phyloP scores from a whole-genome alignment of 2,797 vertebrate species.

The Neostethus bicornis region DNA sequence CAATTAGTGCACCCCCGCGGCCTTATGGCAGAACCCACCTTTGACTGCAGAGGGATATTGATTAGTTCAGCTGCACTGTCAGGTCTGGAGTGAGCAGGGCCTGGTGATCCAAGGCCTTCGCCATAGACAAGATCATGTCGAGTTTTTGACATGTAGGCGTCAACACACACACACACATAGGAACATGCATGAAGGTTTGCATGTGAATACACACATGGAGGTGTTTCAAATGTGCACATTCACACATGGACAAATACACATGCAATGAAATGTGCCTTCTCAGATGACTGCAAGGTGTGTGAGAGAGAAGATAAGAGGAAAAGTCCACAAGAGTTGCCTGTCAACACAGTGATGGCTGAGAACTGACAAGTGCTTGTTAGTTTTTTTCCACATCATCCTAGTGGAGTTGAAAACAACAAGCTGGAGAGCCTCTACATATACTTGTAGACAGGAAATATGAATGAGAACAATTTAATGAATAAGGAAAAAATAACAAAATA shows the following conservation, averaged over 20 bases:
- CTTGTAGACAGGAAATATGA: constrained; percentile 35
- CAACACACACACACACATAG: constrained; percentile 63
- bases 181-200: constrained; percentile 58
- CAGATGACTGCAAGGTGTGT: constrained; percentile 77
- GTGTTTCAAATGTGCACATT: constrained; percentile 68
- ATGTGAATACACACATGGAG: constrained; percentile 23
- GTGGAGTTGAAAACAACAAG: constrained; percentile 71
- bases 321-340: constrained; percentile 88
- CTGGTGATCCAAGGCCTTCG: constrained; percentile 90
- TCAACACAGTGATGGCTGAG: constrained; percentile 84
- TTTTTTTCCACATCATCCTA: constrained; percentile 83
- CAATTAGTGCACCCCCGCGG: constrained; percentile 92
- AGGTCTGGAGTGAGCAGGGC: constrained; percentile 91
- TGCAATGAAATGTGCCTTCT: constrained; percentile 81
- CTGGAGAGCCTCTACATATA: constrained; percentile 39
- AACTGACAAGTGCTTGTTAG: constrained; percentile 94
- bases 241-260: constrained; percentile 81
- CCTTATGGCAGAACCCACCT: constrained; percentile 79
- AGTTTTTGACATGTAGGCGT: constrained; percentile 80
- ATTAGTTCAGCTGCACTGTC: constrained; percentile 95
- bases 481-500: constrained; percentile 17
- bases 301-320: constrained; percentile 80
- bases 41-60: constrained; percentile 91
- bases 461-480: constrained; percentile 21
- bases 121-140: constrained; percentile 88